A percentile compares a stretch with the other conserved stretches of the same genome.
These are phyloP conservation scores for Macrocentrus cingulum DNA, from an alignment of 1,140 invertebrate genomes.

Conservation along the genomic window DNA sequence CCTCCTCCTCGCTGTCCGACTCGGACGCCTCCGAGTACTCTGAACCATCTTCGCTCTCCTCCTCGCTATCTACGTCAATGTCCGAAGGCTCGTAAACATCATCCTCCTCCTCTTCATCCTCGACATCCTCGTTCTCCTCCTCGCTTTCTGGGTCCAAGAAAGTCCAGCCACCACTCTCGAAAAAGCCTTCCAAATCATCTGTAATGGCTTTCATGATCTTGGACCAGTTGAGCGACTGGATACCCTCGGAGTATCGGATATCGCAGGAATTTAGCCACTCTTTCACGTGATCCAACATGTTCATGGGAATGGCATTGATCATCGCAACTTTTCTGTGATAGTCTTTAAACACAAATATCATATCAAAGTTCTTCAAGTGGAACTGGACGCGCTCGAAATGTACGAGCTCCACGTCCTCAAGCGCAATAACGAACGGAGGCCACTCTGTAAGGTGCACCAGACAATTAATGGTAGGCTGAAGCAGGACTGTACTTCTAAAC, in stretches of 20 bases:
- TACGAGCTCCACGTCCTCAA: constrained; percentile 97
- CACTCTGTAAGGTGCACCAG: constrained; percentile 97
- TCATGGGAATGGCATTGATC: constrained; percentile 98
- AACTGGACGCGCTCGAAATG: constrained; percentile 99
- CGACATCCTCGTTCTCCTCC: constrained; percentile 70
- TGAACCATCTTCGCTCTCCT: constrained; percentile 81
- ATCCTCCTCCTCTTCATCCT: constrained; percentile 70
- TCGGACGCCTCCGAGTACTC: constrained; percentile 86
- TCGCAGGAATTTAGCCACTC: constrained; percentile 99
- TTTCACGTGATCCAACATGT: constrained; percentile 97
- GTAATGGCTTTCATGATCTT: constrained; percentile 99
- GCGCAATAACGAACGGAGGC: constrained; percentile 97
- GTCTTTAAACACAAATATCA: constrained; percentile 99
- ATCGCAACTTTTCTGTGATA: constrained; percentile 92
- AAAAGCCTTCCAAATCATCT: constrained; percentile 98
- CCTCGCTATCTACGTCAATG: constrained; percentile 72
- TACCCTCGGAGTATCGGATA: constrained; percentile 96
- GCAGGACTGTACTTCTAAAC: constrained; percentile 90
- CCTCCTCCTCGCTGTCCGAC: constrained; percentile 69
- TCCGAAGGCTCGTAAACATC: constrained; percentile 72
- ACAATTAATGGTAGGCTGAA: constrained; percentile 96
- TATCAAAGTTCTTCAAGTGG: constrained; percentile 98
- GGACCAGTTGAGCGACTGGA: constrained; percentile 97
- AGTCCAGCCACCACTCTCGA: constrained; percentile 97
- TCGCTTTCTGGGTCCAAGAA: constrained; percentile 96